Conservation (phyloP, 2,797 vertebrate genomes). For the Siniperca scherzeri region DNA sequence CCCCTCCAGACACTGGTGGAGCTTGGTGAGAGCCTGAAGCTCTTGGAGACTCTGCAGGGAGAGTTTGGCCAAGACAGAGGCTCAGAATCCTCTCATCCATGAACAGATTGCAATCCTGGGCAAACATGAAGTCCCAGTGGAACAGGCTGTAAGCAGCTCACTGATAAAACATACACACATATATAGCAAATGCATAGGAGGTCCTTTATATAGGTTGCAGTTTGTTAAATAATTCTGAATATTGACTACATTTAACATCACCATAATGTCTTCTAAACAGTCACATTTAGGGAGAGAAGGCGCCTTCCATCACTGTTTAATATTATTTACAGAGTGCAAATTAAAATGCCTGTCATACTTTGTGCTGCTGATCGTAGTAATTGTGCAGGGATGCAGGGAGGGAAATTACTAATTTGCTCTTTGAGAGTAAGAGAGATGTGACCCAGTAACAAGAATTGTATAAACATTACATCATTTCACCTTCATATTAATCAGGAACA, state of each 20-base stretch:
- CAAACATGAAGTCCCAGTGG: slow-evolving; percentile 83
- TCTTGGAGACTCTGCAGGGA: slow-evolving; percentile 84
- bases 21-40: slow-evolving; percentile 78
- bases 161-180: slow-evolving; percentile 20
- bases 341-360: slow-evolving; percentile 62
- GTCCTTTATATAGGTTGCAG: not conserved
- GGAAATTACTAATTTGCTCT: slow-evolving; percentile 55
- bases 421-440: slow-evolving; percentile 49
- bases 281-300: slow-evolving; percentile 6
- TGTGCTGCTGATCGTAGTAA: slow-evolving; percentile 51
- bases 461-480: slow-evolving; percentile 47
- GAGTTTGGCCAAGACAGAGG: slow-evolving; percentile 80
- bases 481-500: slow-evolving; percentile 34
- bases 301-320: slow-evolving; percentile 1
- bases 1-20: slow-evolving; percentile 53
- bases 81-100: slow-evolving; percentile 85
- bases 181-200: not conserved
- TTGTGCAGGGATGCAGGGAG: slow-evolving; percentile 47
- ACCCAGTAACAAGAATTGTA: slow-evolving; percentile 34
- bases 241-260: not conserved
- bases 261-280: not conserved
- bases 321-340: slow-evolving; percentile 44
- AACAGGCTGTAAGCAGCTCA: slow-evolving; percentile 76
- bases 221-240: not conserved
- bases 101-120: slow-evolving; percentile 87